Conservation (phyloP, 1,140 invertebrate genomes). For the Scaptomyza graminum region DNA sequence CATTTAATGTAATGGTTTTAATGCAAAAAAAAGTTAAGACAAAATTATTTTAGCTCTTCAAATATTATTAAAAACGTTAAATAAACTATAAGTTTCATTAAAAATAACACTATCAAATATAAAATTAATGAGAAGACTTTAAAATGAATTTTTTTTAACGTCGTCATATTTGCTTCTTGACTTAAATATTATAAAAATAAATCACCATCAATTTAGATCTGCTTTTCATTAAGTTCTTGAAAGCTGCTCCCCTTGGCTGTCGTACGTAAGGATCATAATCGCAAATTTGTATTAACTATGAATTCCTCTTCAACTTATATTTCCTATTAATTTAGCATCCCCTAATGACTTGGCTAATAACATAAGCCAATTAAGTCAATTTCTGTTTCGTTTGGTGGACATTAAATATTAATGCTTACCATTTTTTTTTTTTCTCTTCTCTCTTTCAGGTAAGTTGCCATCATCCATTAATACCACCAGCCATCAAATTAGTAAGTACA, state of each 20-base stretch:
- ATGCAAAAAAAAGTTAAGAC: too few species aligned
- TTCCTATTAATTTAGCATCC: slow-evolving; percentile 9
- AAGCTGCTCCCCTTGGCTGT: background rate
- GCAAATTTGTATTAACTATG: background rate
- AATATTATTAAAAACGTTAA: too few species aligned
- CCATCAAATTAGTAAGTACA: slow-evolving; percentile 81
- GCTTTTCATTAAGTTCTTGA: too few species aligned
- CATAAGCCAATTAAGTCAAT: slow-evolving; percentile 45
- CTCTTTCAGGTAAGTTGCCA: slow-evolving; percentile 78
- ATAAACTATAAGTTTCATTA: too few species aligned
- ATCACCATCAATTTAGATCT: too few species aligned
- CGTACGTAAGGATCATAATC: background rate
- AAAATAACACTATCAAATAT: too few species aligned
- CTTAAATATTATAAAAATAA: too few species aligned
- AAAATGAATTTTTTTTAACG: too few species aligned
- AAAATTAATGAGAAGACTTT: too few species aligned
- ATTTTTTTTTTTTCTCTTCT: slow-evolving; percentile 29
- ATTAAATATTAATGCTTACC: slow-evolving; percentile 59
- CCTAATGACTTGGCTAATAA: slow-evolving; percentile 32
- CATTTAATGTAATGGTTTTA: too few species aligned
- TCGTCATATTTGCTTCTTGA: too few species aligned
- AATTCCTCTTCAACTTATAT: slow-evolving; percentile 4
- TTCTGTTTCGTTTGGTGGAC: slow-evolving; percentile 23
- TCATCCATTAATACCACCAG: slow-evolving; percentile 81
- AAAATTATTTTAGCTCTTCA: too few species aligned